These are phyloP conservation scores for Oryzias melastigma DNA, from an alignment of 2,113 vertebrate species.

Conservation along the genomic window DNA sequence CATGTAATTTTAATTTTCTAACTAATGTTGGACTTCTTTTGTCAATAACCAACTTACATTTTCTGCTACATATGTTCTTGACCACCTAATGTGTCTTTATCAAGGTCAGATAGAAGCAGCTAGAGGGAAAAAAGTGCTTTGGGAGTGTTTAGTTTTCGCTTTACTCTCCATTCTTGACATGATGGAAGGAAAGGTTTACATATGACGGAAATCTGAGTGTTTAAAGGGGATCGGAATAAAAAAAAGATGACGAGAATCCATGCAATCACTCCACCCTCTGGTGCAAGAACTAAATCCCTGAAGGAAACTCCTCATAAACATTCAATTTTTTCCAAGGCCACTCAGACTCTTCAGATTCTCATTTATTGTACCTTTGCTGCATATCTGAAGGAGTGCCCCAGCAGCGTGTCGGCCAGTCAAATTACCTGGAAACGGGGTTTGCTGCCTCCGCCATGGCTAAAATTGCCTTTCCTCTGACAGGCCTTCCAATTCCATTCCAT, in stretches of 20 bases:
- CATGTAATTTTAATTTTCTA: conserved; percentile 40
- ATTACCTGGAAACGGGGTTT: conserved; percentile 50
- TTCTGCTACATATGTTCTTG: conserved; percentile 8
- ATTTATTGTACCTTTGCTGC: conserved; percentile 62
- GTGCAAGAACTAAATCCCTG: conserved; percentile 71
- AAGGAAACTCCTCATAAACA: conserved; percentile 72
- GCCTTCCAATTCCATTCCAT: conserved; percentile 33
- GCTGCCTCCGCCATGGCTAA: conserved; percentile 31
- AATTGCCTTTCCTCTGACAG: conserved; percentile 28
- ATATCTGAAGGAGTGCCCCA: conserved; percentile 35
- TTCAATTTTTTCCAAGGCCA: conserved; percentile 64
- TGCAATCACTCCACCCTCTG: conserved; percentile 70
- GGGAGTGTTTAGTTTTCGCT: conserved; percentile 43
- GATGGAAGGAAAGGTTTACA: conserved; percentile 53
- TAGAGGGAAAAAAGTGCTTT: conserved; percentile 14
- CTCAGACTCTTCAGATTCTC: conserved; percentile 48
- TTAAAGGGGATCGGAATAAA: conserved; percentile 53
- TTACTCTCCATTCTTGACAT: conserved; percentile 60
- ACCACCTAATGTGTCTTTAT: conserved; percentile 35
- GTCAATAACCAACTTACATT: background rate
- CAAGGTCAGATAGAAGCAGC: conserved; percentile 46
- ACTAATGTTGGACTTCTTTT: background rate
- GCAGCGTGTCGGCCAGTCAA: conserved; percentile 44
- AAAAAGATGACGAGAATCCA: conserved; percentile 66
- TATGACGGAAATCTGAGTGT: conserved; percentile 53